A percentile compares a stretch with the other conserved stretches of the same genome.
phyloP scores from a whole-genome alignment of 2,113 vertebrate species.

The Amphiprion percula region DNA sequence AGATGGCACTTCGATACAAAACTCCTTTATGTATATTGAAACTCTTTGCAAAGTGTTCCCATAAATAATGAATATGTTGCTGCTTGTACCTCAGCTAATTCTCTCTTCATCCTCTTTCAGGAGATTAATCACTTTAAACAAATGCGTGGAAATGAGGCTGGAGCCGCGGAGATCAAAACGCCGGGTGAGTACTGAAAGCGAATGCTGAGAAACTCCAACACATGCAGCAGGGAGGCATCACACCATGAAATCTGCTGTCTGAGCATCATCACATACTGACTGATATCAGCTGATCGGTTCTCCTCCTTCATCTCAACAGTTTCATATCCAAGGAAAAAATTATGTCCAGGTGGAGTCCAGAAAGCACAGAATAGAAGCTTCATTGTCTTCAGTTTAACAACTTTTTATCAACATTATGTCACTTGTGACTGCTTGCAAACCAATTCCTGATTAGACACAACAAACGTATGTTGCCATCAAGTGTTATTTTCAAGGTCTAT shows the following conservation, averaged over 20 bases:
- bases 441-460: too few relatives aligned
- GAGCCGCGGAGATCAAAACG: conserved; percentile 84
- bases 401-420: too few relatives aligned
- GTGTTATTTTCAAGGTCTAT: too few relatives aligned
- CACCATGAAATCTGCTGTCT: conserved; percentile 16
- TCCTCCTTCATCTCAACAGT: conserved; percentile 5
- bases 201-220: conserved; percentile 23
- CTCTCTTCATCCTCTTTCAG: conserved; percentile 67
- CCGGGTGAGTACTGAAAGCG: conserved; percentile 78
- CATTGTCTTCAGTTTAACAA: too few relatives aligned
- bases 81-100: background rate
- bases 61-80: too few relatives aligned
- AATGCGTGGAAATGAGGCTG: conserved; percentile 88
- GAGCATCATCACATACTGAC: background rate
- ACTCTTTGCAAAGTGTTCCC: background rate
- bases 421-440: too few relatives aligned
- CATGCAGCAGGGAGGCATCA: background rate
- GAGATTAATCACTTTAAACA: conserved; percentile 90
- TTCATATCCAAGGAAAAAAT: too few relatives aligned
- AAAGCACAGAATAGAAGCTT: too few relatives aligned
- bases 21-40: too few relatives aligned
- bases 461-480: too few relatives aligned
- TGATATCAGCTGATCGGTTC: conserved; percentile 6
- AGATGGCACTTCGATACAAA: too few relatives aligned
- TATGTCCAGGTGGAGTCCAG: too few relatives aligned